Percentiles rank a stretch among this genome's conserved stretches.
phyloP scores from a whole-genome alignment of 2,113 vertebrate species.

The Platysteira castanea region DNA sequence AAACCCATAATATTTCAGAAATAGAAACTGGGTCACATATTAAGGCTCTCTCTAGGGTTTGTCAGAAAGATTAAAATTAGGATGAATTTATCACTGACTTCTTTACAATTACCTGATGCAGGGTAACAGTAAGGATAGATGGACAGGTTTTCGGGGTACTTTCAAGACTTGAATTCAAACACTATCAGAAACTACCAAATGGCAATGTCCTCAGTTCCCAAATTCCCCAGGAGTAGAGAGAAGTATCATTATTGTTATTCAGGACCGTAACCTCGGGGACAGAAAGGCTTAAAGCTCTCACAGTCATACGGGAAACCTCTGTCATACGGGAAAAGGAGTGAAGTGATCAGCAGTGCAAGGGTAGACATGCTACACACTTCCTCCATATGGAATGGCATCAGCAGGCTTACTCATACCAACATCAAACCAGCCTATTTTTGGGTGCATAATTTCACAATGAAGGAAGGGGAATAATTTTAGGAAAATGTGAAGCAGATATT shows the following conservation, averaged over 20 bases:
- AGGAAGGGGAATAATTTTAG: not conserved
- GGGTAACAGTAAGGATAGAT: not conserved
- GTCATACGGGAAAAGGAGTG: not conserved
- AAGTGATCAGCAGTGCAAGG: not conserved
- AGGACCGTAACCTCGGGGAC: not conserved
- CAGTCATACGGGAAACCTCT: not conserved
- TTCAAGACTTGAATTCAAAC: not conserved
- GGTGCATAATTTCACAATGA: not conserved
- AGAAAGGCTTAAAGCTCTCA: not conserved
- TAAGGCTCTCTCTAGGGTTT: conserved; percentile 8
- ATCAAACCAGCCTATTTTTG: not conserved
- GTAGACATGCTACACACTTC: not conserved
- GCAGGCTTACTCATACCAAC: not conserved
- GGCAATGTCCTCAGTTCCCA: not conserved
- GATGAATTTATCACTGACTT: not conserved
- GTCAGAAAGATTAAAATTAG: not conserved
- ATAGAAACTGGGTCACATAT: conserved; percentile 44
- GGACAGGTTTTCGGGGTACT: rapidly evolving
- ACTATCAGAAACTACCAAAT: not conserved
- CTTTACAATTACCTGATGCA: not conserved
- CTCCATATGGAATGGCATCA: not conserved
- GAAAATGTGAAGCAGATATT: not conserved
- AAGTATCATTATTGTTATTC: not conserved
- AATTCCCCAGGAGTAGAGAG: not conserved
- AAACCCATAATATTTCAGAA: conserved; percentile 16